Evolutionary conservation across 2,797 vertebrate species (phyloP).

Genomic region (Buphagus erythrorhynchus): DNA sequence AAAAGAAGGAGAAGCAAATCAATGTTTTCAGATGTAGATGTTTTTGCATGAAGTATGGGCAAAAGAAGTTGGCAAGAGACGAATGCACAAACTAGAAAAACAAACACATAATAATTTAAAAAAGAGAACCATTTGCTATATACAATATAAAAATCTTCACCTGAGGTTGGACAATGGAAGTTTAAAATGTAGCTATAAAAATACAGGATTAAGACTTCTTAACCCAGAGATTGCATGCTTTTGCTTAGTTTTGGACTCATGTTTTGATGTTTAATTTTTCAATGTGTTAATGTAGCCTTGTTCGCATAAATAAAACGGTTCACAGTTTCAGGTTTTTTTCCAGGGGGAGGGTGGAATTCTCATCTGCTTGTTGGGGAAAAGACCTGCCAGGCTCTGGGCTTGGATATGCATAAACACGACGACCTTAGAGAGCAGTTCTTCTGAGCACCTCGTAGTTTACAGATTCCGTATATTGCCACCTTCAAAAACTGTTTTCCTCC

Average conservation of each 20-base stretch:
- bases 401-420: slow-evolving; percentile 24
- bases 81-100: slow-evolving; percentile 24
- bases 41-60: slow-evolving; percentile 63
- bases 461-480: neutral
- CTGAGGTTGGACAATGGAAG: slow-evolving; percentile 46
- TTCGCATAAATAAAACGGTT: slow-evolving; percentile 85
- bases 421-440: slow-evolving; percentile 41
- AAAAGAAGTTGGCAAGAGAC: slow-evolving; percentile 56
- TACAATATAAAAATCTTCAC: slow-evolving; percentile 4
- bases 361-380: slow-evolving; percentile 54
- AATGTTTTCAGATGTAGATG: slow-evolving; percentile 48
- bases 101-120: neutral
- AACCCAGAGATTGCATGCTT: slow-evolving; percentile 88
- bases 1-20: neutral
- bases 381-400: slow-evolving; percentile 22
- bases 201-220: slow-evolving; percentile 68
- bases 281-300: slow-evolving; percentile 82
- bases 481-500: neutral
- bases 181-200: slow-evolving; percentile 53
- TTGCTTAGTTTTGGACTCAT: slow-evolving; percentile 83
- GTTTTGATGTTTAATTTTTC: slow-evolving; percentile 84
- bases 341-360: slow-evolving; percentile 48
- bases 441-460: slow-evolving; percentile 60
- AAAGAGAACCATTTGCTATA: neutral
- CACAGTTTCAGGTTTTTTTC: slow-evolving; percentile 70